Conservation (phyloP, 2,888 invertebrate species). For the Blastobasis lacticolella region DNA sequence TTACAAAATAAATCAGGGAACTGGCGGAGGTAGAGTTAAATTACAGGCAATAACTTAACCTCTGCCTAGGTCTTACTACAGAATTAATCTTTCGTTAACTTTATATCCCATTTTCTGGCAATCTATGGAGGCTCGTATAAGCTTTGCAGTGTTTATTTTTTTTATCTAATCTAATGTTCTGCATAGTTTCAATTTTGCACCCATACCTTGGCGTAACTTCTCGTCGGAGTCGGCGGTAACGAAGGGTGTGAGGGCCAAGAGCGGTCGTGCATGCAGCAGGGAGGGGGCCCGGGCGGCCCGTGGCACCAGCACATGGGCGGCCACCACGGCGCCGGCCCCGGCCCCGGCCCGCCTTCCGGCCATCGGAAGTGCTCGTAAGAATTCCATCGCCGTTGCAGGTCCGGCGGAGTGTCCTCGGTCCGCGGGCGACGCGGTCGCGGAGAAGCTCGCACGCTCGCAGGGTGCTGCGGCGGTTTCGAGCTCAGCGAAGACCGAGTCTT, state of each 20-base stretch:
- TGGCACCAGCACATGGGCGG: conserved; percentile 67
- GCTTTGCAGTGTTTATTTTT: too few species aligned
- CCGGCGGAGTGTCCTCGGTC: conserved; percentile 56
- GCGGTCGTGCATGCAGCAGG: conserved; percentile 65
- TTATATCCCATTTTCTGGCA: too few species aligned
- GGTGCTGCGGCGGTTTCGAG: conserved; percentile 65
- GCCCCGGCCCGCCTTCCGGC: conserved; percentile 63
- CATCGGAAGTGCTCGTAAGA: conserved; percentile 76
- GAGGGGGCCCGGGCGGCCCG: conserved; percentile 57
- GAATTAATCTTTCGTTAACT: too few species aligned
- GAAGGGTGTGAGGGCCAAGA: conserved; percentile 68
- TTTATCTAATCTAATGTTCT: not conserved
- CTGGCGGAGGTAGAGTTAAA: too few species aligned
- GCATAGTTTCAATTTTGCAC: not conserved
- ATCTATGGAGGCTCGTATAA: too few species aligned
- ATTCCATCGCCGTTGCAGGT: conserved; percentile 64
- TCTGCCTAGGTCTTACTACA: too few species aligned
- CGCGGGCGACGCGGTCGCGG: conserved; percentile 53
- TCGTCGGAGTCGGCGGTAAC: conserved; percentile 45
- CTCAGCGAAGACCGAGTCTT: conserved; percentile 77
- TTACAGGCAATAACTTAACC: too few species aligned
- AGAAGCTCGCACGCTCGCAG: conserved; percentile 53
- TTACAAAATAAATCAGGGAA: too few species aligned
- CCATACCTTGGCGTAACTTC: conserved; percentile 48
- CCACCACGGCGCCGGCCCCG: conserved; percentile 57